Evolutionary conservation across 2,113 vertebrate genomes (phyloP), one percentile per base, ranked within the genome.

Genomic region (Gopherus flavomarginatus): DNA sequence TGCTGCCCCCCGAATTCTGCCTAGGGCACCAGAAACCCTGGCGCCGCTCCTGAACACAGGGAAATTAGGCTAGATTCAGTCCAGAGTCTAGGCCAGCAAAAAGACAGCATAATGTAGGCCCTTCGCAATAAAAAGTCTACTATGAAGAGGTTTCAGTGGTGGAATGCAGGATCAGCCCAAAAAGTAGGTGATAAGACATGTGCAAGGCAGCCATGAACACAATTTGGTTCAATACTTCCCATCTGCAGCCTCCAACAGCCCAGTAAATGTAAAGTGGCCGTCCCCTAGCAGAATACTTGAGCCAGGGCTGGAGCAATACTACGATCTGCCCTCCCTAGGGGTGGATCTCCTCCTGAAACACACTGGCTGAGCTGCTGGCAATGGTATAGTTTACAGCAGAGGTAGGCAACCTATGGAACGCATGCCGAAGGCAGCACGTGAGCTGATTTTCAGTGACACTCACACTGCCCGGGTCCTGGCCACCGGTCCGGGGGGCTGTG

Each of bases 281-380:
- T 69, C 49, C 27, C 16, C 35, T 69, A 72, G 27, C 5, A 91
- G 59, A 50, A 79, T 6, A 22, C 1, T 77, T 29, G 6, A 1
- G 4, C 24, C 83, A 80, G 50, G 24, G 29, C 44, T 87, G 35
- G 86, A 83, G 7, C 1, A 2, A n/a, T 38, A 11, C 91, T 86
- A 78, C 81, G 19, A 24, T 42, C 38, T 81, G 10, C 8, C 6
- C 3, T 31, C 1, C 0, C 14, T 8, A 0, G 42, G 17, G 85
- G 35, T 62, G 94, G 92, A 92, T 24, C 2, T 83, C 1, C 72
- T 53, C 78, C 72, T 3, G 9, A 93, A 95, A n/a, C 57, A 79
- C 8, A 5, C 52, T 31, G 83, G 59, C 12, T 17, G 75, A 81
- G 21, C 13, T 11, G 42, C 29, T 83, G 29, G 3, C 81, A 62